These are phyloP conservation scores for Heliopora coerulea DNA, from an alignment of 92 coral and sea anemone species.

Conservation along the genomic window DNA sequence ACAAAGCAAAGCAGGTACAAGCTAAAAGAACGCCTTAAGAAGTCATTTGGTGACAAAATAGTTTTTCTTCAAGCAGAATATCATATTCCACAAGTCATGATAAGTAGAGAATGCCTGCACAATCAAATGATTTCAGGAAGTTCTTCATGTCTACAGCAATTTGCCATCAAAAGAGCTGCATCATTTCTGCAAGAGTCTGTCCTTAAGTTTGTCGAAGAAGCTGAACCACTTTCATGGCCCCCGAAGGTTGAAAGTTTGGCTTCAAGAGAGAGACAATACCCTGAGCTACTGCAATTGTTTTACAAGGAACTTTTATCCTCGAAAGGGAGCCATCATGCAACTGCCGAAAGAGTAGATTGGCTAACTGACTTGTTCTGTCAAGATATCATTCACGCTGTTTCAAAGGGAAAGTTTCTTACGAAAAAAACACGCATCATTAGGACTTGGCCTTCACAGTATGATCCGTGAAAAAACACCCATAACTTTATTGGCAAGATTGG, in stretches of 20 bases:
- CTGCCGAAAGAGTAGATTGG: not conserved
- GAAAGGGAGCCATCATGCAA: not conserved
- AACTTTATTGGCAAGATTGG: slow-evolving; percentile 24
- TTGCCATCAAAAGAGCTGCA: slow-evolving; percentile 22
- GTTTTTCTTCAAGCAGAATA: slow-evolving; percentile 20
- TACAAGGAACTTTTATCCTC: slow-evolving; percentile 19
- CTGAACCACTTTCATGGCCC: slow-evolving; percentile 25
- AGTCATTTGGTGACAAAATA: slow-evolving; percentile 9
- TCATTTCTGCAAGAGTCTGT: slow-evolving; percentile 15
- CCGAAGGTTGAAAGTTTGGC: slow-evolving; percentile 28
- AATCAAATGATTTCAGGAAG: slow-evolving; percentile 12
- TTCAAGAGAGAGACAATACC: not conserved
- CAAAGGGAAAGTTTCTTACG: slow-evolving; percentile 12
- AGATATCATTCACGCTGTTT: slow-evolving; percentile 22
- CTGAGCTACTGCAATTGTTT: slow-evolving; percentile 20
- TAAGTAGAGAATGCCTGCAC: slow-evolving; percentile 21
- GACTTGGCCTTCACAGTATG: slow-evolving; percentile 31
- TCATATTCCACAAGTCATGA: slow-evolving; percentile 26
- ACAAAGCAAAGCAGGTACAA: slow-evolving; percentile 15
- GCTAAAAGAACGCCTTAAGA: not conserved
- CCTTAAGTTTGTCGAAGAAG: not conserved
- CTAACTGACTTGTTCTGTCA: slow-evolving; percentile 18
- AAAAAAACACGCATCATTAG: slow-evolving; percentile 26
- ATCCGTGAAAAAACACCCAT: slow-evolving; percentile 13
- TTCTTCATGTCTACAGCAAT: not conserved